Evolutionary conservation across 2,888 invertebrate genomes (phyloP).

Genomic region (Melinopterus prodromus): DNA sequence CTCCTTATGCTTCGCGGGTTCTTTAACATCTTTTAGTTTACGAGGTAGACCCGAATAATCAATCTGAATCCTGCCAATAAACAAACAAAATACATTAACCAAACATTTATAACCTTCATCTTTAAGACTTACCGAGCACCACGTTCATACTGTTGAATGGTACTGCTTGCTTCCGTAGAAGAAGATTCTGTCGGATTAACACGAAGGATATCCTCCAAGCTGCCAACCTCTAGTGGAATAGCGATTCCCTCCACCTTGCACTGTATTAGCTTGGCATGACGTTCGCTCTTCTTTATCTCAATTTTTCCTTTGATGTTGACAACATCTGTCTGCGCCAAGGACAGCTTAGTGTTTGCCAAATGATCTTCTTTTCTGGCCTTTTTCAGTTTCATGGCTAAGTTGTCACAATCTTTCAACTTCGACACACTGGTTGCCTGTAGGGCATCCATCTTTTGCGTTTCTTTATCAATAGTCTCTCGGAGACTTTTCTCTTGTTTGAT

Average conservation of each 20-base stretch:
- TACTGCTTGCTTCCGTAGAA: constrained; percentile 63
- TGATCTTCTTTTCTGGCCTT: constrained; percentile 86
- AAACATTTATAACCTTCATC: background rate
- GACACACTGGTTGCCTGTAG: constrained; percentile 81
- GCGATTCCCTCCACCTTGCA: constrained; percentile 98
- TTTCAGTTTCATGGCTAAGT: constrained; percentile 85
- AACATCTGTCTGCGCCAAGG: constrained; percentile 84
- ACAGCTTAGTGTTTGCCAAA: constrained; percentile 87
- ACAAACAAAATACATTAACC: background rate
- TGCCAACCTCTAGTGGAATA: constrained; percentile 89
- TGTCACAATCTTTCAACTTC: constrained; percentile 82
- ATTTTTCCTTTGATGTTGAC: constrained; percentile 85
- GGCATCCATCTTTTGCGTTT: constrained; percentile 83
- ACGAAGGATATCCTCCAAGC: constrained; percentile 90
- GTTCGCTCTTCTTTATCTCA: constrained; percentile 89
- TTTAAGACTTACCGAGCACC: constrained; percentile 66
- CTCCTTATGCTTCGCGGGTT: background rate
- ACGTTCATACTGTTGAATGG: constrained; percentile 72
- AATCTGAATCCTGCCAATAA: constrained; percentile 74
- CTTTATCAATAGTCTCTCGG: constrained; percentile 84
- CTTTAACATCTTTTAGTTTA: constrained; percentile 71
- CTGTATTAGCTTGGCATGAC: constrained; percentile 91
- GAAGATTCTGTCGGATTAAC: constrained; percentile 64
- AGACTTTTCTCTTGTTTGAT: constrained; percentile 79
- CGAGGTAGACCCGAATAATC: constrained; percentile 83